Evolutionary conservation across 2,113 vertebrate species (phyloP), one percentile per base, ranked within the genome.

Genomic region (Lepisosteus osseus): DNA sequence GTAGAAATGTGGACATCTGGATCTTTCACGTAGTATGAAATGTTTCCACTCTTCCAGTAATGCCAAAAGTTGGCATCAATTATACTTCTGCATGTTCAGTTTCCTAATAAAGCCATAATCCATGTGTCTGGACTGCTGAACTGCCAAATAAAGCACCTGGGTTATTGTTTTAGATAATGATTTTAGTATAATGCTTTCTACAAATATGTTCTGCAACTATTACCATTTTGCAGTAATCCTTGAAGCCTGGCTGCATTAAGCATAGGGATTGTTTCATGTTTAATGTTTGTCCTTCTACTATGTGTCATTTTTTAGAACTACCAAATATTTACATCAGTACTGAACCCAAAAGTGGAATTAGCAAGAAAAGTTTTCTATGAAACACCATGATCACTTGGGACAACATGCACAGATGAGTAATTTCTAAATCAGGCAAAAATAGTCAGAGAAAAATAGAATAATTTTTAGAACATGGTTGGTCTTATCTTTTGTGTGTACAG

Each of bases 1-100:
- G 61, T 83, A 81, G 86, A 83, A 79, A 77, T 75, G 78, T 71
- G 72, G 77, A 74, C 73, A 70, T 84, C 84, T 76, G 76, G 86
- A 77, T 77, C 71, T 29, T 76, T 75, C 73, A 65, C 82, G 84
- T 78, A 77, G 78, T 14, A 79, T 15, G 77, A 77, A 62, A 54
- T 56, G 77, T 77, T 68, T 83, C 79, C 75, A 57, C 6, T 9
- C 70, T 76, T 72, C 11, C 76, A 77, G 79, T 59, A n/a, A 51
- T 51, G 73, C n/a, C 79, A 77, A 68, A 59, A 68, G 61, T 75
- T 57, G 63, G 73, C 72, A 29, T 54, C 61, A 29, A 45, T 62
- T 71, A 41, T 55, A 6, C 17, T 7, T 66, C 67, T 42, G 43
- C 42, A 41, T 56, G 55, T 63, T 57, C 40, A 67, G 62, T 44